A percentile compares a stretch with the other conserved stretches of the same genome.
Conservation (phyloP, 2,113 vertebrate genomes). For the human (Homo sapiens) region GRCh38 chr15:27648001-27648500, state of each 20-base stretch:
- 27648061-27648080: no score
- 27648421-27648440: fast-evolving
- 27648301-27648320: background rate
- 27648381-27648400: background rate
- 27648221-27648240: fast-evolving
- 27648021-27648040: no score
- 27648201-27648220: no score
- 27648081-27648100: no score
- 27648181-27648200: no score
- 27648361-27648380: background rate
- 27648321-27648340: background rate
- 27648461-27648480: background rate
- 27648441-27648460: fast-evolving
- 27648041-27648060: fast-evolving
- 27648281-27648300: background rate
- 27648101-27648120: no score
- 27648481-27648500: background rate
- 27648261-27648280: background rate
- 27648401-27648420: background rate
- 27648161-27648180: no score
- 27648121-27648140: no score
- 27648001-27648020: no score
- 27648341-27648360: background rate
- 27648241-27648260: no score
- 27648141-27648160: no score